Base-by-base conservation (phyloP, 2,888 invertebrate species). In the Cancer borealis region DNA sequence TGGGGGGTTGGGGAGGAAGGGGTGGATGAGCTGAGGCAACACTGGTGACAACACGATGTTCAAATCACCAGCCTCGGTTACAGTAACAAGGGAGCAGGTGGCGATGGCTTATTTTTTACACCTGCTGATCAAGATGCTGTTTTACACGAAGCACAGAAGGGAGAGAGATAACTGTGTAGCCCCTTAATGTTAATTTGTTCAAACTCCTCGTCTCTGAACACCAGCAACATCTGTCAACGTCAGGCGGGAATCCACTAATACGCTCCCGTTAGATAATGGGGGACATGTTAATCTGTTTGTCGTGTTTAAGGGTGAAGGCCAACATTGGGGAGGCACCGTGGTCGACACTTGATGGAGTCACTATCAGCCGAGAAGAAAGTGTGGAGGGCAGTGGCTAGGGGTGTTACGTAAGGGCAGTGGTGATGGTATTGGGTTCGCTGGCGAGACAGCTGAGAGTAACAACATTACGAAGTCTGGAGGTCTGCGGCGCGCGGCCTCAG, bases 241-340 rank as follows among this genome's bases (percentile, higher is more conserved):
- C 84, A 84, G 84, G 84, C 39, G 84, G 84, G 84, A 84, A 84
- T 84, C 84, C 84, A 84, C 84, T 39, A 39, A 39, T 84, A 84
- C 84, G 84, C 84, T 84, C 39, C 84, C 84, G 84, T 84, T 84
- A 84, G 84, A 84, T 84, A 84, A 30, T n/a, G 8, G 10, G 30
- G 39, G 84, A 30, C 84, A 39, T 84, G 84, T 84, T 84, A 3
- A 84, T 84, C 39, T 1, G 84, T 1, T 79, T 39, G 39, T 14
- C 39, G 39, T 39, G 39, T 84, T 84, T 10, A 30, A 84, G 84
- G 17, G 30, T 84, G 39, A 84, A 84, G 10, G 39, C 84, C 84
- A 84, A 39, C 39, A n/a, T 39, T 84, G 17, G 84, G 39, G 84
- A 84, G 39, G 30, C 84, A 39, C n/a, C 84, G 10, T 4, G 84